A percentile compares a stretch with the other conserved stretches of the same genome.
These are phyloP conservation scores for Zosterops japonicus DNA, from an alignment of 2,113 vertebrate species.

Conservation along the genomic window DNA sequence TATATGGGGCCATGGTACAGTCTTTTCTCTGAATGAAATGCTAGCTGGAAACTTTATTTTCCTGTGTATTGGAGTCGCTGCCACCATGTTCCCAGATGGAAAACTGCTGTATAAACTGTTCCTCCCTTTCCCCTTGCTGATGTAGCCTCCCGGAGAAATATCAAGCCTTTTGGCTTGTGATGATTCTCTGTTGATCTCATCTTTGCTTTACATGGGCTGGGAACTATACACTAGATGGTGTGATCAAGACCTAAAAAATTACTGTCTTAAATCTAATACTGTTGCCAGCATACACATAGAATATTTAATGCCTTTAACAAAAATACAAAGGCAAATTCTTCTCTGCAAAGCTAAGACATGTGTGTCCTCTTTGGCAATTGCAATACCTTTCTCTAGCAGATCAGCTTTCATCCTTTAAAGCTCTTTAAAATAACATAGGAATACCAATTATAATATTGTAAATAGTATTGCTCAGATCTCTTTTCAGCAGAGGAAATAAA, in stretches of 20 bases:
- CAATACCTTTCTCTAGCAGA: constrained; percentile 17
- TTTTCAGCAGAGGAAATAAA: constrained; percentile 43
- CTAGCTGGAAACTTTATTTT: neutral
- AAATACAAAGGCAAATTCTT: constrained; percentile 19
- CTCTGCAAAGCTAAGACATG: constrained; percentile 8
- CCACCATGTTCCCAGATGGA: neutral
- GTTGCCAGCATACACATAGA: neutral
- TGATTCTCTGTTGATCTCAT: neutral
- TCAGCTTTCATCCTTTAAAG: constrained; percentile 40
- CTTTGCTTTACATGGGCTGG: neutral
- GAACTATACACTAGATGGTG: neutral
- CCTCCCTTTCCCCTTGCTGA: neutral
- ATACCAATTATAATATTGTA: constrained; percentile 40
- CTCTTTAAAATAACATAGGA: constrained; percentile 54
- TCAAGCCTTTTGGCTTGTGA: neutral
- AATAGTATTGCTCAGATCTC: constrained; percentile 19
- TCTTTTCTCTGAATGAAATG: neutral
- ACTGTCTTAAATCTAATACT: constrained; percentile 10
- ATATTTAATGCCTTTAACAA: constrained; percentile 10
- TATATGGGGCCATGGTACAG: neutral
- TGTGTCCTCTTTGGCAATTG: neutral
- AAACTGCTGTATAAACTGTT: neutral
- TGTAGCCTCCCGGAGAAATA: neutral
- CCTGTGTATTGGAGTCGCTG: neutral
- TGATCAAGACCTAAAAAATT: constrained; percentile 36